Evolutionary conservation across 2,113 vertebrate species (phyloP).

Genomic region (Anseranas semipalmata): DNA sequence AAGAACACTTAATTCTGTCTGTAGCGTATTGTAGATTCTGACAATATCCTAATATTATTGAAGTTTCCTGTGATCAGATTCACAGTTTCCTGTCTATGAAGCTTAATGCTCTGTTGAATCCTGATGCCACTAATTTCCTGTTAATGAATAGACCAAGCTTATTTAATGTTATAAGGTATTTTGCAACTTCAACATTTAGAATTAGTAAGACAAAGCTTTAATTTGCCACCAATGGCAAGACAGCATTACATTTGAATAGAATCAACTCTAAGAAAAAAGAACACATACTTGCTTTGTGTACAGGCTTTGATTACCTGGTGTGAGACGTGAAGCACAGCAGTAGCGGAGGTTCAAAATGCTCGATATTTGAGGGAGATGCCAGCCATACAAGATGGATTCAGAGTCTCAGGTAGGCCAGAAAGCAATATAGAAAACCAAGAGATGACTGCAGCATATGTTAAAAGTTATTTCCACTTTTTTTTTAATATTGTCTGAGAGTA

Average conservation of each 20-base stretch:
- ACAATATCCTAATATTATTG: neutral
- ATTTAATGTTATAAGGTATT: neutral
- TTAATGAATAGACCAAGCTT: neutral
- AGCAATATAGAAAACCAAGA: neutral
- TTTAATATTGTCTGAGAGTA: neutral
- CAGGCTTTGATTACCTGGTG: conserved; percentile 38
- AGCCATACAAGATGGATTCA: conserved; percentile 51
- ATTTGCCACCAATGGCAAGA: neutral
- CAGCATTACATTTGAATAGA: neutral
- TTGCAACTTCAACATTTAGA: neutral
- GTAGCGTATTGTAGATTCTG: neutral
- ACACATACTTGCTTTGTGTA: neutral
- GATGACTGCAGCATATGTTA: neutral
- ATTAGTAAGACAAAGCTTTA: neutral
- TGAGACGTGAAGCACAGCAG: conserved; percentile 50
- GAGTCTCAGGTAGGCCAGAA: conserved; percentile 58
- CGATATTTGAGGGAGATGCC: conserved; percentile 50
- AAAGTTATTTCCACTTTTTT: neutral
- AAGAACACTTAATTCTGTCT: neutral
- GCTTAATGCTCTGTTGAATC: neutral
- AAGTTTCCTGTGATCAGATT: neutral
- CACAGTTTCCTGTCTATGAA: neutral
- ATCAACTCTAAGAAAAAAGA: neutral
- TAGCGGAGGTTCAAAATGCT: conserved; percentile 35
- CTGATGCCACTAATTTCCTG: neutral